Evolutionary conservation across 1,140 invertebrate species (phyloP), one percentile per base, ranked within the genome.

Genomic region (Rhagoletis zephyria): DNA sequence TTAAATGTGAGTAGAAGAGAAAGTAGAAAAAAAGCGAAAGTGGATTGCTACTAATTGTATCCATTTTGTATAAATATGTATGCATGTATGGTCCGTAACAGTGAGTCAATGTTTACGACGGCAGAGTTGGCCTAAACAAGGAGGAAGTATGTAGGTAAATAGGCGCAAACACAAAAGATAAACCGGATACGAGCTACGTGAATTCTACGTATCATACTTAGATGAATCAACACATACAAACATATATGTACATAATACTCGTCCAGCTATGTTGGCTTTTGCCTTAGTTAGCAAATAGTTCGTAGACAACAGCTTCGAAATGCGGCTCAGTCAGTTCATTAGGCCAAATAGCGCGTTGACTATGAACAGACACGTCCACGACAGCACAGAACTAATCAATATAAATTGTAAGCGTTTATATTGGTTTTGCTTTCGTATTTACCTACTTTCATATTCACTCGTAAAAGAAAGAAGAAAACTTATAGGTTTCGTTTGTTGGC

Each of bases 341-440:
- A 81, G 51, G 74, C 74, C 74, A 81, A 56, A 56, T 51, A 30
- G 74, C 51, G 74, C 51, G 3, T 56, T 16, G 74, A 19, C 74
- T 16, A 4, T 81, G 74, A 48, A 81, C 74, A 81, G 61, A 56
- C 40, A 40, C 42, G 51, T 51, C 48, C 30, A 16, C 56, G 74
- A n/a, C 48, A 81, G 45, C 74, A n/a, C n/a, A 30, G 48, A 56
- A 7, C 48, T 81, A 81, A 81, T 81, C 74, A 81, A 30, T 81
- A 81, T 56, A 56, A 51, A 81, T 81, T 56, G 19, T 30, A 19
- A 30, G 64, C 30, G 6, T 63, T 63, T 14, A 14, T 16, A 14
- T 12, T 63, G 12, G 12, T 16, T n/a, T 63, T 63, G 10, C 61
- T 14, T 63, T 63, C 30, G 30, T 30, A 30, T 56, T 10, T 56